Evolutionary conservation across 2,797 vertebrate species (phyloP).

Genomic region (Rousettus madagascariensis): DNA sequence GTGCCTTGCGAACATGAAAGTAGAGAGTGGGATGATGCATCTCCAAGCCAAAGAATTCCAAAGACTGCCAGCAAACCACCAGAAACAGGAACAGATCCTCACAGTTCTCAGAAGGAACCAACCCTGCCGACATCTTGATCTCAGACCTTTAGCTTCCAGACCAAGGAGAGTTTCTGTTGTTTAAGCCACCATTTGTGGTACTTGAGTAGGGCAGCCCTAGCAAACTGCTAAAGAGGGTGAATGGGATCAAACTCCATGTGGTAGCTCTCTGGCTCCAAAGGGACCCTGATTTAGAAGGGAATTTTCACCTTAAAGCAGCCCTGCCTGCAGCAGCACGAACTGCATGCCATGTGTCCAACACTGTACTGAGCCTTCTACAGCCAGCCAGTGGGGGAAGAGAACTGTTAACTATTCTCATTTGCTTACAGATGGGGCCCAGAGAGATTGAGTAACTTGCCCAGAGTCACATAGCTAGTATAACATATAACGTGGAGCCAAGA

Average conservation of each 20-base stretch:
- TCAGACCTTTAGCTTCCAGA: neutral
- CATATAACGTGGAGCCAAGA: neutral
- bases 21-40: neutral
- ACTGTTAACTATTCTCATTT: neutral
- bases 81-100: neutral
- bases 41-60: neutral
- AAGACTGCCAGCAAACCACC: no score
- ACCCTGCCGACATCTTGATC: fast-evolving
- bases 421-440: neutral
- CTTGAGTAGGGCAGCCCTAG: neutral
- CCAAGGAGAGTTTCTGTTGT: neutral
- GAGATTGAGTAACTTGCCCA: neutral
- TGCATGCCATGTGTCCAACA: fast-evolving
- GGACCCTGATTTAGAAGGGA: neutral
- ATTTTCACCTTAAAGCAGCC: neutral
- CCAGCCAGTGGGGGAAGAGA: neutral
- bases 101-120: neutral
- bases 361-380: neutral
- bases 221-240: neutral
- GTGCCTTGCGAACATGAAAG: neutral
- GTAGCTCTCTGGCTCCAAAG: neutral
- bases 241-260: neutral
- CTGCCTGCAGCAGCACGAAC: neutral
- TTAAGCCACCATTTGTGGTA: no score
- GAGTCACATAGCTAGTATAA: neutral